Percentiles rank a stretch among this genome's conserved stretches.
Evolutionary conservation across 2,888 invertebrate genomes (phyloP).

Genomic region (Thysanoteuthis rhombus): DNA sequence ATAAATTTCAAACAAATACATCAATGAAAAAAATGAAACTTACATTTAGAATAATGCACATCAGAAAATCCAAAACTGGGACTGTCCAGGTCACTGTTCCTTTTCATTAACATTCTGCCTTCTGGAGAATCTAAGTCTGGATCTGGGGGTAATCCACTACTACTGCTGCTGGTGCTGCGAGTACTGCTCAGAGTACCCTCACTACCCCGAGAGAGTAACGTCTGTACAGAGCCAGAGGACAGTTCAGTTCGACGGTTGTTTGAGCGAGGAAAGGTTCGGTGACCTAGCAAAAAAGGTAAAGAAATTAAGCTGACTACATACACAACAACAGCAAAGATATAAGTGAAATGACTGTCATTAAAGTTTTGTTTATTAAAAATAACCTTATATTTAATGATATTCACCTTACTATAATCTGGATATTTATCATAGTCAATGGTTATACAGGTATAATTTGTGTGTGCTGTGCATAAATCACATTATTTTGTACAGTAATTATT

Average conservation of each 20-base stretch:
- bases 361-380: too few species aligned
- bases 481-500: too few species aligned
- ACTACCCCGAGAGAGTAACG: conserved; percentile 54
- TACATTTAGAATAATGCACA: conserved; percentile 57
- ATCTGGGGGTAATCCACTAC: conserved; percentile 62
- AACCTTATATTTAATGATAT: too few species aligned
- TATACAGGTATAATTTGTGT: too few species aligned
- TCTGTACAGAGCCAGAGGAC: conserved; percentile 45
- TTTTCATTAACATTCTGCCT: conserved; percentile 43
- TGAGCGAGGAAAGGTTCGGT: conserved; percentile 57
- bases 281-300: conserved; percentile 40
- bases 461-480: too few species aligned
- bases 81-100: conserved; percentile 49
- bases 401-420: too few species aligned
- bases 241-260: conserved; percentile 49
- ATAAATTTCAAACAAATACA: too few species aligned
- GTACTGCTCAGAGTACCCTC: conserved; percentile 47
- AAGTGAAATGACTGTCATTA: not conserved
- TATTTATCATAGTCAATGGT: too few species aligned
- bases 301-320: not conserved
- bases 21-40: conserved; percentile 35
- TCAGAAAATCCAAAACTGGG: conserved; percentile 45
- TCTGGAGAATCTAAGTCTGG: conserved; percentile 61
- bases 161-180: conserved; percentile 60
- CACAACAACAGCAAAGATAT: not conserved